Conservation (phyloP, 1,140 invertebrate species). For the Platyura marginata region DNA sequence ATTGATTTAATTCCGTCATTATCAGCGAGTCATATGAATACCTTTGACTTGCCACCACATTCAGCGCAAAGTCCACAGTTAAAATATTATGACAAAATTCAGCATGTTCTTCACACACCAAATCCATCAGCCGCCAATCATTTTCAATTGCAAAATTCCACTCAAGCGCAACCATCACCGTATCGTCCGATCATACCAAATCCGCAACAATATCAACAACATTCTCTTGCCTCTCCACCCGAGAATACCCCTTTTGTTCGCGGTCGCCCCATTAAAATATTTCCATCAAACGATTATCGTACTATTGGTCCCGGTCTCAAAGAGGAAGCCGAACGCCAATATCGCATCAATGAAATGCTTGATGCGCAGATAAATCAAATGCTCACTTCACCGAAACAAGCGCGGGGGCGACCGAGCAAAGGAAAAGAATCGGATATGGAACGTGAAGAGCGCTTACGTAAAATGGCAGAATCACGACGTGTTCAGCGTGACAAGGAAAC, state of each 20-base stretch:
- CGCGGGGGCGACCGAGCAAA: conserved; percentile 8
- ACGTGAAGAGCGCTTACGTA: conserved; percentile 18
- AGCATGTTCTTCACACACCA: no score
- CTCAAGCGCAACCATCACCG: background rate
- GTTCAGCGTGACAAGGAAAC: conserved; percentile 29
- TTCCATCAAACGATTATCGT: background rate
- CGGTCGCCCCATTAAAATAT: conserved; percentile 16
- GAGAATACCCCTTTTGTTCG: conserved; percentile 9
- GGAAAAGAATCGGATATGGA: conserved; percentile 19
- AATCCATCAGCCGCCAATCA: background rate
- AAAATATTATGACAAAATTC: background rate
- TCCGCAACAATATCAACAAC: background rate
- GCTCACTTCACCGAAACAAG: conserved; percentile 13
- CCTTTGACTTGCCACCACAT: no score
- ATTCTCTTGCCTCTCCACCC: background rate
- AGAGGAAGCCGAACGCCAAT: conserved; percentile 6
- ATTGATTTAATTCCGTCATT: no score
- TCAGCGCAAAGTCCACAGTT: background rate
- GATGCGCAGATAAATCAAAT: conserved; percentile 22
- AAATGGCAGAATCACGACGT: conserved; percentile 24
- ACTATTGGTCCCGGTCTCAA: background rate
- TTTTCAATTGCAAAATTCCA: background rate
- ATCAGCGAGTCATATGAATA: no score
- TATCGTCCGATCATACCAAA: background rate
- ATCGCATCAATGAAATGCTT: conserved; percentile 16